phyloP scores from a whole-genome alignment of 2,797 vertebrate genomes.

The Typhlichthys eigenmanni region DNA sequence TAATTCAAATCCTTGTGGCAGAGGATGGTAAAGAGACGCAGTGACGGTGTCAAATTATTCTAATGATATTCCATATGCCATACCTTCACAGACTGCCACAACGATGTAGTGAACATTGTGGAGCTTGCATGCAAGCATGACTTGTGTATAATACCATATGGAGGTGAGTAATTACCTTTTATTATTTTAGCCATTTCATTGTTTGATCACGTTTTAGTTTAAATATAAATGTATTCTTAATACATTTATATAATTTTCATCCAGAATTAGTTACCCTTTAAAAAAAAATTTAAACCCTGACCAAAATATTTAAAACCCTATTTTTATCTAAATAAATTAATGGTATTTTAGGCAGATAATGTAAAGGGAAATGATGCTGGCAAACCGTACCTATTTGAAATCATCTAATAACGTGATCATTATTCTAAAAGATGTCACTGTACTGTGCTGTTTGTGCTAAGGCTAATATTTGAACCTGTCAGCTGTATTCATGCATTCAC shows the following conservation, averaged over 20 bases:
- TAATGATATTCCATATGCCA: conserved; percentile 17
- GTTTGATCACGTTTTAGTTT: no score
- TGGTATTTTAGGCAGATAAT: no score
- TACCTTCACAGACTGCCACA: conserved; percentile 84
- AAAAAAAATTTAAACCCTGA: no score
- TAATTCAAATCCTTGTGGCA: conserved; percentile 27
- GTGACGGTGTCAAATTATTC: conserved; percentile 11
- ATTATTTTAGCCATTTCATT: not conserved
- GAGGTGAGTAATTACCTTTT: conserved; percentile 81
- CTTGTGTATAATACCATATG: conserved; percentile 95
- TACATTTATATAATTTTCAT: no score
- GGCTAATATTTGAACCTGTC: not conserved
- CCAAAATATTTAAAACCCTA: no score
- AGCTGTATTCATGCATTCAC: conserved; percentile 3
- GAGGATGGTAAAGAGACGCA: conserved; percentile 4
- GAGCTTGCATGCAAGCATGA: conserved; percentile 94
- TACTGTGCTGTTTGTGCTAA: not conserved
- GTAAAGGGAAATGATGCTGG: no score
- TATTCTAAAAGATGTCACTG: not conserved
- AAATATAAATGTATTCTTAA: no score
- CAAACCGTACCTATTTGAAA: no score
- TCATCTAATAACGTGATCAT: not conserved
- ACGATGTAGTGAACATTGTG: conserved; percentile 94
- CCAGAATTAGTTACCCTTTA: no score
- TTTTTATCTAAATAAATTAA: no score